A percentile compares a stretch with the other conserved stretches of the same genome.
phyloP scores from a whole-genome alignment of 1,140 invertebrate genomes.

The Bombyx mori region DNA sequence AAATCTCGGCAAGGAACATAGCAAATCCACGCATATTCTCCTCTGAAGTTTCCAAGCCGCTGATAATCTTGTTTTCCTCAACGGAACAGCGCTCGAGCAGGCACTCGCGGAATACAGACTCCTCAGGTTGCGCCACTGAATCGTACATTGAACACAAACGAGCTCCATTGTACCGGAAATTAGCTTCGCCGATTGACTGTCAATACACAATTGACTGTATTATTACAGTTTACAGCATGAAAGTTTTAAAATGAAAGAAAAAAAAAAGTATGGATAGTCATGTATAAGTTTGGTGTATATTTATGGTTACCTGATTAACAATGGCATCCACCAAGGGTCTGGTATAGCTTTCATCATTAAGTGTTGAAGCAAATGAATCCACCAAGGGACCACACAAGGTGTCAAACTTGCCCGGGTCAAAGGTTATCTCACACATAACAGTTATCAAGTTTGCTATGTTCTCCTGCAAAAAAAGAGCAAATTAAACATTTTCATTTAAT shows the following conservation, averaged over 20 bases:
- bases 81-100: constrained; percentile 61
- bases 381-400: constrained; percentile 71
- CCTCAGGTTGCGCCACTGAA: constrained; percentile 54
- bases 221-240: too few relatives aligned
- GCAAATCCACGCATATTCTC: constrained; percentile 68
- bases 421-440: constrained; percentile 74
- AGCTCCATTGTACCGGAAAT: constrained; percentile 78
- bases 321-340: constrained; percentile 72
- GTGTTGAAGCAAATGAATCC: constrained; percentile 68
- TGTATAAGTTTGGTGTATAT: too few relatives aligned
- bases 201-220: constrained; percentile 5
- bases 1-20: constrained; percentile 70
- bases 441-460: constrained; percentile 70
- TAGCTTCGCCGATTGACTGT: constrained; percentile 76
- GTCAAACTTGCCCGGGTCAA: constrained; percentile 74
- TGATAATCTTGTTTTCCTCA: constrained; percentile 66
- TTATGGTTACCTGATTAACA: constrained; percentile 71
- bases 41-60: constrained; percentile 53
- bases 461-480: constrained; percentile 35
- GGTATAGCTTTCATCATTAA: constrained; percentile 68
- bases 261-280: too few relatives aligned
- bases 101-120: constrained; percentile 71
- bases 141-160: constrained; percentile 75
- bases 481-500: not conserved
- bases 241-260: too few relatives aligned